These are phyloP conservation scores for Silurus glanis DNA, from an alignment of 2,113 vertebrate species.

Conservation along the genomic window DNA sequence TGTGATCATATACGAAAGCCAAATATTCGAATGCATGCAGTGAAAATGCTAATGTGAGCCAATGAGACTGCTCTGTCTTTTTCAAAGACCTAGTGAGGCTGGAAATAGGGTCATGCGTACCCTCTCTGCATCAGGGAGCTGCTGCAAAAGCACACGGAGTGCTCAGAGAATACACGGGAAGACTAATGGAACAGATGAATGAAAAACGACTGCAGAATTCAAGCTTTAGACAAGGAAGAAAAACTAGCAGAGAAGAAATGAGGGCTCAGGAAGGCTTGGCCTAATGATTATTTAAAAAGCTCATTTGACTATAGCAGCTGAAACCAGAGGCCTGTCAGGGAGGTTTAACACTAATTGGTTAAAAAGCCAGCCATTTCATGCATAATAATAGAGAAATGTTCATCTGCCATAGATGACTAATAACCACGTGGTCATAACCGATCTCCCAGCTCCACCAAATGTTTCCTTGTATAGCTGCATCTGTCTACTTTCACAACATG, in stretches of 20 bases:
- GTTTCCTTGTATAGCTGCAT: neutral
- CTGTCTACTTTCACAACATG: neutral
- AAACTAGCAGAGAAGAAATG: neutral
- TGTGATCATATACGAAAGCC: neutral
- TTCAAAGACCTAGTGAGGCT: constrained; percentile 15
- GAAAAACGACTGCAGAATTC: constrained; percentile 25
- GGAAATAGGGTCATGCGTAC: constrained; percentile 44
- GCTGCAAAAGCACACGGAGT: constrained; percentile 40
- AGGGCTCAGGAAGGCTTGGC: neutral
- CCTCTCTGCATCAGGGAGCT: constrained; percentile 32
- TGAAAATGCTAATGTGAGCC: constrained; percentile 31
- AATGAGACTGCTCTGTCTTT: constrained; percentile 31
- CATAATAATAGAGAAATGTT: neutral
- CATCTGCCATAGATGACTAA: neutral
- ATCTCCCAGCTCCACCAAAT: neutral
- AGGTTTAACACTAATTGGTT: constrained; percentile 11
- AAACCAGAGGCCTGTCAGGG: constrained; percentile 14
- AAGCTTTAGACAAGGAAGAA: constrained; percentile 24
- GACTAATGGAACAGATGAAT: constrained; percentile 12
- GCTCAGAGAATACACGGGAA: constrained; percentile 35
- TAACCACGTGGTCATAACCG: neutral
- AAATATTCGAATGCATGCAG: constrained; percentile 22
- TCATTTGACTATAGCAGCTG: constrained; percentile 18
- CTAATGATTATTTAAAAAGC: neutral
- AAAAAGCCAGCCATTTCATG: neutral